Evolutionary conservation across 2,113 vertebrate species (phyloP).

Genomic region (Indri indri): DNA sequence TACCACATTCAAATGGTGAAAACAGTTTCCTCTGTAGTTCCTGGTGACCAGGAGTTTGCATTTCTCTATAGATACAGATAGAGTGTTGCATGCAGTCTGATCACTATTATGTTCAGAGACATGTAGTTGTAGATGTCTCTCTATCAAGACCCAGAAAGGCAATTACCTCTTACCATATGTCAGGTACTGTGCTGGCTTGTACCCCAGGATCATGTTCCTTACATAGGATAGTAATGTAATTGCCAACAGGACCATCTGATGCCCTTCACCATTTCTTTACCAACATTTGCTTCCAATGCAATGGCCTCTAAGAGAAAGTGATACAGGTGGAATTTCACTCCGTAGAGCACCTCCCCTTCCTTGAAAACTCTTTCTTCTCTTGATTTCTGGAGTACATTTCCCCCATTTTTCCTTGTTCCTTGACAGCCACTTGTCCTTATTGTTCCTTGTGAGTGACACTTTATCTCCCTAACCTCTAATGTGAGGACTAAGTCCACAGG

Average conservation of each 20-base stretch:
- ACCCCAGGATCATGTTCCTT: neutral
- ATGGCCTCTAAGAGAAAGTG: neutral
- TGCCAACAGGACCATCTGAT: neutral
- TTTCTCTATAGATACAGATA: neutral
- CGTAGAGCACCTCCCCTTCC: too few species aligned
- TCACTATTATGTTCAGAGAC: neutral
- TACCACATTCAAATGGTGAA: neutral
- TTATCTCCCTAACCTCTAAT: neutral
- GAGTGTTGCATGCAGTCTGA: rapidly evolving
- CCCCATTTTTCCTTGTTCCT: neutral
- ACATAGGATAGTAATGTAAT: neutral
- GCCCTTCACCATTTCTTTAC: neutral
- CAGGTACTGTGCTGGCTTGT: neutral
- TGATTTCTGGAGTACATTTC: neutral
- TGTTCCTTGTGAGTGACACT: neutral
- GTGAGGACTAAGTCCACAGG: neutral
- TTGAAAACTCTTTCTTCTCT: neutral
- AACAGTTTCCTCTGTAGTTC: neutral
- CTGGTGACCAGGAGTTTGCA: neutral
- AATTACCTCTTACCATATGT: too few species aligned
- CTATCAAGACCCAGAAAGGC: neutral
- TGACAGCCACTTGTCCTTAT: rapidly evolving
- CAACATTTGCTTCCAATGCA: neutral
- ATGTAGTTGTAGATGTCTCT: neutral
- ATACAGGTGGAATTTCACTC: neutral